phyloP scores from a whole-genome alignment of 2,888 invertebrate species.

The Agonopterix heracliana region DNA sequence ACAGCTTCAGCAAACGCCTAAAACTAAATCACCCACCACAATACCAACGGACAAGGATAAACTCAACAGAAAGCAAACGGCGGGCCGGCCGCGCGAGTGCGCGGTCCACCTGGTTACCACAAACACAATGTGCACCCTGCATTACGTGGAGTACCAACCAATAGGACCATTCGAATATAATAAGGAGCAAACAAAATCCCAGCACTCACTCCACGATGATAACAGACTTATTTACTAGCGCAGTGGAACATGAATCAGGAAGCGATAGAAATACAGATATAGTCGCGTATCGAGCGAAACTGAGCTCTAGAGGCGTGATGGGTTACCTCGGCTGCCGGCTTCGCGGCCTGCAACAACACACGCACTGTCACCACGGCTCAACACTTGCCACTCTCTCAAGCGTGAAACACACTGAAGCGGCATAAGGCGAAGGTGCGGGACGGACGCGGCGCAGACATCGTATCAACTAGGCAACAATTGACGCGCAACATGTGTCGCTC shows the following conservation, averaged over 20 bases:
- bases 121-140: conserved; percentile 67
- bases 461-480: too few species aligned
- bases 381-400: neutral
- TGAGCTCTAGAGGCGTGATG: conserved; percentile 36
- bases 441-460: too few species aligned
- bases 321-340: conserved; percentile 82
- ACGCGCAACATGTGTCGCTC: too few species aligned
- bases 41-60: conserved; percentile 58
- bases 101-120: conserved; percentile 54
- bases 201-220: conserved; percentile 69
- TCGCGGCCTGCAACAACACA: conserved; percentile 82
- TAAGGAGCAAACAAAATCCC: conserved; percentile 72
- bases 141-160: conserved; percentile 59
- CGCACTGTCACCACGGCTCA: conserved; percentile 45
- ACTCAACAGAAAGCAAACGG: conserved; percentile 57
- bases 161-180: conserved; percentile 55
- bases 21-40: conserved; percentile 63
- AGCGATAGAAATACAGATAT: conserved; percentile 65
- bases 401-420: conserved; percentile 1
- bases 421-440: too few species aligned
- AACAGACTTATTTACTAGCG: conserved; percentile 59
- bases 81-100: conserved; percentile 37
- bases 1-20: conserved; percentile 60
- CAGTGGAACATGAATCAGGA: conserved; percentile 67
- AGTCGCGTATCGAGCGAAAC: conserved; percentile 47